Percentiles rank a stretch among this genome's conserved stretches.
phyloP scores from a whole-genome alignment of 1,140 invertebrate species.

The Eumaeus atala region DNA sequence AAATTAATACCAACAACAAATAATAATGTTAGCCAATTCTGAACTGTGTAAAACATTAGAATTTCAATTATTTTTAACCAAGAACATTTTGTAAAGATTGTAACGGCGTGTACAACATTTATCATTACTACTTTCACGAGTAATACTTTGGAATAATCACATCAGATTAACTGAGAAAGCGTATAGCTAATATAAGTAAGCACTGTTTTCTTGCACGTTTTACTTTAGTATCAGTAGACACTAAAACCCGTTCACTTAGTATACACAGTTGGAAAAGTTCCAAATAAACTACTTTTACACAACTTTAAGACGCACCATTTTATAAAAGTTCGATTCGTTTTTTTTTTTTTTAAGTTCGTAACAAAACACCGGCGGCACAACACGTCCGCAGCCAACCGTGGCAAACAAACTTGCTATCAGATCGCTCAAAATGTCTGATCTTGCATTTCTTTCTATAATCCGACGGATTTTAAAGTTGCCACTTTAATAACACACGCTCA shows the following conservation, averaged over 20 bases:
- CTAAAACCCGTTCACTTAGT: slow-evolving; percentile 18
- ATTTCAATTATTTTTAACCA: too few relatives aligned
- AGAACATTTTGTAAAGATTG: too few relatives aligned
- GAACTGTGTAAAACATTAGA: too few relatives aligned
- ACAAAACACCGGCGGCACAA: slow-evolving; percentile 47
- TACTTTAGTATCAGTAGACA: slow-evolving; percentile 19
- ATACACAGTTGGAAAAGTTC: slow-evolving; percentile 10
- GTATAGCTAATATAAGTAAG: slow-evolving; percentile 27
- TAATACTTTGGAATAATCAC: slow-evolving; percentile 7
- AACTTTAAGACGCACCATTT: slow-evolving; percentile 45
- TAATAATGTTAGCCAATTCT: too few relatives aligned
- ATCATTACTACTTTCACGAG: slow-evolving; percentile 6
- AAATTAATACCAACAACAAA: too few relatives aligned
- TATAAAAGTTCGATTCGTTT: slow-evolving; percentile 53
- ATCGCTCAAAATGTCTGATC: slow-evolving; percentile 35
- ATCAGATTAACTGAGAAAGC: slow-evolving; percentile 38
- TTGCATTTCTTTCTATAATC: slow-evolving; percentile 43
- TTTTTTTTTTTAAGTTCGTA: slow-evolving; percentile 47
- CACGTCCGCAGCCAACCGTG: slow-evolving; percentile 52
- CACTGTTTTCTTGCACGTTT: slow-evolving; percentile 2
- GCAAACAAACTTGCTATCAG: slow-evolving; percentile 61
- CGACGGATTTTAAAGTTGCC: slow-evolving; percentile 36
- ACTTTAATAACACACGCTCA: slow-evolving; percentile 16
- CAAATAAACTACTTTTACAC: slow-evolving; percentile 25
- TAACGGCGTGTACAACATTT: background rate